Base-by-base conservation (phyloP, 1,140 invertebrate species). In the Doryteuthis pealeii region DNA sequence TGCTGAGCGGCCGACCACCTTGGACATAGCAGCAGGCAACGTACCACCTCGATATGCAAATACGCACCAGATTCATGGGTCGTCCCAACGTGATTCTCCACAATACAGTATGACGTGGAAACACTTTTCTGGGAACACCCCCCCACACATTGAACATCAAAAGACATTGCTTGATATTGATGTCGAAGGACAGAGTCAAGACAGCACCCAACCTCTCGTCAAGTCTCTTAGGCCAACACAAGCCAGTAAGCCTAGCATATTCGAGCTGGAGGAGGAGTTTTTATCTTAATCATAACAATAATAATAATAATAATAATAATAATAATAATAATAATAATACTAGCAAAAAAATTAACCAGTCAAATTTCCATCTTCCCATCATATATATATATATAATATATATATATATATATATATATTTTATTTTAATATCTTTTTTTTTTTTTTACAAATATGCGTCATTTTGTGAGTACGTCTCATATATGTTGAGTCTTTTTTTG, bases 1-100 rank as follows among this genome's bases (percentile, higher is more conserved):
- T 67, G 87, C 89, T n/a, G 93, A 94, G 71, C 87, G 93, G 49
- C 93, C 94, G 0, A 92, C 90, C 1, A 94, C 93, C 76, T 83
- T 95, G 14, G 93, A 91, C 81, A 75, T 88, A 26, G 74, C 71
- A 5, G 35, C 40, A 14, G 54, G 40, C 22, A 66, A 62, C 40
- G 35, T 40, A 40, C 35, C 35, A 40, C 65, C 71, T 30, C 54
- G 66, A 71, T 62, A 33, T 70, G 69, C 77, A 6, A 79, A 82
- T 66, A 70, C 77, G 71, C 79, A 79, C 72, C 78, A 78, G 71
- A 79, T 79, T 28, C 72, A 75, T n/a, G 70, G 76, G 28, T 70
- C 75, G 26, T 71, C 76, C 30, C 31, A 66, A 3, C 77, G 77
- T 75, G 76, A 73, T 74, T 71, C 18, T 79, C 83, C 72, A 79